These are phyloP conservation scores for Misgurnus mizolepis DNA, from an alignment of 2,113 vertebrate species.

Conservation along the genomic window DNA sequence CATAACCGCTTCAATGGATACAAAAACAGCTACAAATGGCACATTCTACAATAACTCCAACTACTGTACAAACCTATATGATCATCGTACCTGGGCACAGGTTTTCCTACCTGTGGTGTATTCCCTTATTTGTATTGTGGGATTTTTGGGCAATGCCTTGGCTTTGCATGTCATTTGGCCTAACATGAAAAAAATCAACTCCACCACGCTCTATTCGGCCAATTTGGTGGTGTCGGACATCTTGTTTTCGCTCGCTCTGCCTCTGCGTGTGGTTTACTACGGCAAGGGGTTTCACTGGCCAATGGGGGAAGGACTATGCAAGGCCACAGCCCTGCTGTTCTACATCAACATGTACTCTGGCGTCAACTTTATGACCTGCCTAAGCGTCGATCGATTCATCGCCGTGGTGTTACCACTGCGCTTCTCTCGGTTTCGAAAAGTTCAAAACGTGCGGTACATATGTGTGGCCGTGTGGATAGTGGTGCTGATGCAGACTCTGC, in stretches of 20 bases:
- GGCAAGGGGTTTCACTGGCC: constrained; percentile 90
- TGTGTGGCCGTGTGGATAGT: constrained; percentile 86
- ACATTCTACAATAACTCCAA: constrained; percentile 43
- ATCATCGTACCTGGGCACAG: constrained; percentile 78
- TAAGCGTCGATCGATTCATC: constrained; percentile 92
- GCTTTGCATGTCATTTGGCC: constrained; percentile 87
- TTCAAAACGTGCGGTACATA: constrained; percentile 82
- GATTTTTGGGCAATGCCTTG: constrained; percentile 84
- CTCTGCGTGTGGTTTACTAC: constrained; percentile 86
- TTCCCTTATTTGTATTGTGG: constrained; percentile 79
- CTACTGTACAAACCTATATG: constrained; percentile 79
- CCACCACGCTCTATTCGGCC: constrained; percentile 93
- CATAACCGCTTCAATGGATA: background rate
- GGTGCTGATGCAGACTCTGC: constrained; percentile 89
- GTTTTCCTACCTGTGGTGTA: constrained; percentile 86
- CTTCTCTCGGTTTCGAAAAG: constrained; percentile 80
- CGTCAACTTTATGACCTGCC: constrained; percentile 96
- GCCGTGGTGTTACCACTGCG: constrained; percentile 90
- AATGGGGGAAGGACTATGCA: constrained; percentile 81
- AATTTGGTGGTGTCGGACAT: constrained; percentile 94
- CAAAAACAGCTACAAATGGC: constrained; percentile 22
- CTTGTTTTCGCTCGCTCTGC: constrained; percentile 85
- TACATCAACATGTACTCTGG: constrained; percentile 95
- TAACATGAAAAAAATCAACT: constrained; percentile 94
- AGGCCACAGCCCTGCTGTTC: constrained; percentile 82